Base-by-base conservation (phyloP, 2,797 vertebrate species). In the Kryptopterus vitreolus region DNA sequence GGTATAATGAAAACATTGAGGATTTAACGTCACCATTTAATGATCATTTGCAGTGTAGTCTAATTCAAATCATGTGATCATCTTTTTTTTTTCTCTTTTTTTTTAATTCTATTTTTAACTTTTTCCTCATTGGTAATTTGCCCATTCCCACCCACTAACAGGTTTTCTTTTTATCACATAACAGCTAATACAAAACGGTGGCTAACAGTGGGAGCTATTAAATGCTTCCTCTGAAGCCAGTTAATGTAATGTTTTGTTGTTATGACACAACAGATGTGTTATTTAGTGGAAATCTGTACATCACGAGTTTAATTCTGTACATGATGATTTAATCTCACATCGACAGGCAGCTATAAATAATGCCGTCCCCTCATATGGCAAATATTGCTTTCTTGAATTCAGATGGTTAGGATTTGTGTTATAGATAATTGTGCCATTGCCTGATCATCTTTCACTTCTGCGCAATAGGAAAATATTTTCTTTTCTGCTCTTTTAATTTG, bases 201-300 rank as follows among this genome's bases (percentile, higher is more conserved):
- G 57, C 38, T 43, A 43, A 43, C 38, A 43, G 71, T 73, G 20
- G 22, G 20, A 20, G 33, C 53, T 73, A 29, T 15, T 16, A 75
- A 59, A 1, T 29, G 57, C 55, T 75, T 76, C 38, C 57, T 18
- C n/a, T 33, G 22, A 74, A 75, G 16, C 3, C 55, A 59, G n/a
- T 24, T 57, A 75, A 8, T 20, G 18, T 9, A 75, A 4, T 61
- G 24, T 31, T 46, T 9, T 24, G 20, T 48, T 61, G 55, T 24
- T 61, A 22, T 61, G 11, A 48, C 57, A 61, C 57, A 61, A 76
- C 73, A 76, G 38, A 61, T 48, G 55, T 55, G 55, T 35, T n/a
- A 48, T n/a, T 59, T 38, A 13, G 55, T 59, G 16, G 35, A 75
- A 75, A 59, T n/a, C 35, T 58, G 4, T 33, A 53, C n/a, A 12